These are phyloP conservation scores for Germaria angustata DNA, from an alignment of 2,888 invertebrate species.

Conservation along the genomic window DNA sequence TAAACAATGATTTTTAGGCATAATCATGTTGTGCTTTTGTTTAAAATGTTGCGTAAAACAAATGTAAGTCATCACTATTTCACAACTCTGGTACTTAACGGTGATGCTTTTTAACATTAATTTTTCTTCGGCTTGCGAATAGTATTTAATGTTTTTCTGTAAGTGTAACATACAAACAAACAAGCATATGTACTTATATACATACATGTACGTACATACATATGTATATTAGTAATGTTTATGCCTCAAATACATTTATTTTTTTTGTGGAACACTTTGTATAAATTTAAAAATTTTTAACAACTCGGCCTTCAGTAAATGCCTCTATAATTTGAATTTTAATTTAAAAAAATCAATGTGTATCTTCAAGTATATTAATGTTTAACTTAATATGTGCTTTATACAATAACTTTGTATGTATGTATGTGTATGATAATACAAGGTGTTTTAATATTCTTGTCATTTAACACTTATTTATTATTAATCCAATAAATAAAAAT, in stretches of 20 bases:
- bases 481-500: too few species aligned
- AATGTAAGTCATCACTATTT: slow-evolving; percentile 23
- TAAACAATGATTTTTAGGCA: background rate
- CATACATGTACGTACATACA: too few species aligned
- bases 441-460: background rate
- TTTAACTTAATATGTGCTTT: background rate
- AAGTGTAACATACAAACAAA: background rate
- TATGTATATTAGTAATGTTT: background rate
- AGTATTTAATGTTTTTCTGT: background rate
- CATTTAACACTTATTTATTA: background rate
- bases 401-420: background rate
- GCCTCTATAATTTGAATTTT: slow-evolving; percentile 4
- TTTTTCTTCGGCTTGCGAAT: background rate
- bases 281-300: background rate
- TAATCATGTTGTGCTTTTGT: background rate
- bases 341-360: background rate
- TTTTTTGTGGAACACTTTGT: background rate
- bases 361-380: background rate
- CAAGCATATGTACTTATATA: too few species aligned
- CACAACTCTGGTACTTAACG: background rate
- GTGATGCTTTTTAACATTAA: slow-evolving; percentile 1
- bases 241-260: background rate
- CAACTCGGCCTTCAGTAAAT: slow-evolving; percentile 33
- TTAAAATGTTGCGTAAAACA: slow-evolving; percentile 34
- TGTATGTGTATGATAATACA: slow-evolving; percentile 1